These are phyloP conservation scores for Hydrochoerus hydrochaeris DNA, from an alignment of 2,113 vertebrate species.

Conservation along the genomic window DNA sequence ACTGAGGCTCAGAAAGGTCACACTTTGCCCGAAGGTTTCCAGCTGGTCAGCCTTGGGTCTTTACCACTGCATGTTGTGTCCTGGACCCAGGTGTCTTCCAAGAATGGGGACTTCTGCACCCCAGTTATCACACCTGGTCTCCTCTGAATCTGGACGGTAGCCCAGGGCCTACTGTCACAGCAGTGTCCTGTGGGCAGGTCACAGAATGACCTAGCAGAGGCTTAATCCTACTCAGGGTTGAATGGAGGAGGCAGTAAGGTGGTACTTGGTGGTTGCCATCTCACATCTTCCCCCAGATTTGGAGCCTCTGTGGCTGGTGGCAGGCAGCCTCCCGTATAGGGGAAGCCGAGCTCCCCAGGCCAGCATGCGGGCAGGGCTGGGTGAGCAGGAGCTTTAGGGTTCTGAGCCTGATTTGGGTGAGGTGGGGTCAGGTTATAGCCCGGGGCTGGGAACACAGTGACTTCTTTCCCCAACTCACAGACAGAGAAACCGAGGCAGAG, in stretches of 20 bases:
- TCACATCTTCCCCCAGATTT: fast-evolving
- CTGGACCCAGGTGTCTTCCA: background rate
- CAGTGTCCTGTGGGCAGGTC: background rate
- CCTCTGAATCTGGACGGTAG: background rate
- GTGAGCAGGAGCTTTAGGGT: background rate
- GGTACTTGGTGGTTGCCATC: fast-evolving
- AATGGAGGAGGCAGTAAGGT: background rate
- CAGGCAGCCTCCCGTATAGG: background rate
- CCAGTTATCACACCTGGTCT: background rate
- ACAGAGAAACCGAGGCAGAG: background rate
- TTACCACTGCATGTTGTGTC: fast-evolving
- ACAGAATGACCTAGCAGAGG: fast-evolving
- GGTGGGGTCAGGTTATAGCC: background rate
- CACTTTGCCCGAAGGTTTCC: no score
- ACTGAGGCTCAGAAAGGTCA: background rate
- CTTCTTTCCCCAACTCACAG: fast-evolving
- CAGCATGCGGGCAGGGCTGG: background rate
- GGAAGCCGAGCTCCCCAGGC: fast-evolving
- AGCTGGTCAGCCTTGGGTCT: background rate
- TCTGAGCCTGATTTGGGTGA: background rate
- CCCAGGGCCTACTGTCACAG: fast-evolving
- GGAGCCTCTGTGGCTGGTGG: no score
- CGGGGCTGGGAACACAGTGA: fast-evolving
- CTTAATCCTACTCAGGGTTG: no score
- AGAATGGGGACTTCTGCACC: no score